phyloP scores from a whole-genome alignment of 2,797 vertebrate species.

The Orientallactaga sibirica region DNA sequence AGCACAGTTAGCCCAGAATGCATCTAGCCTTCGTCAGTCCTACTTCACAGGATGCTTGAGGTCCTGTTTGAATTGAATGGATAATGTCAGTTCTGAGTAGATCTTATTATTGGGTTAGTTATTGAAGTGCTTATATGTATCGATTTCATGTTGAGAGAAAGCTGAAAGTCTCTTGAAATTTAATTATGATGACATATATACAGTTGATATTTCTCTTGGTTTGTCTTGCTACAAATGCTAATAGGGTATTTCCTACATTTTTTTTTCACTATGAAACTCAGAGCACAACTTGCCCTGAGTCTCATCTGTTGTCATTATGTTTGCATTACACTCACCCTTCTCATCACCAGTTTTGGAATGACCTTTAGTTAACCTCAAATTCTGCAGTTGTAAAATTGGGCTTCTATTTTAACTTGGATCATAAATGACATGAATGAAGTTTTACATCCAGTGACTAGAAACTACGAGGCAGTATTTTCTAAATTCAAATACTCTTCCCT shows the following conservation, averaged over 20 bases:
- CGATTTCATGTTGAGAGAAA: neutral
- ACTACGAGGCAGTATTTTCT: neutral
- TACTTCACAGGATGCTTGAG: neutral
- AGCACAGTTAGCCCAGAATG: neutral
- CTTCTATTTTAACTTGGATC: neutral
- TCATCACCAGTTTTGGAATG: neutral
- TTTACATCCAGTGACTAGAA: neutral
- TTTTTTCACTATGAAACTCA: neutral
- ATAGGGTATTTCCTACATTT: neutral
- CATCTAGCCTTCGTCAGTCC: neutral
- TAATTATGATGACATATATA: neutral
- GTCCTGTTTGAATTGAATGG: neutral
- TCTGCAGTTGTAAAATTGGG: neutral
- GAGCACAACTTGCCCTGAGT: neutral
- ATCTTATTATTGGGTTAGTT: neutral
- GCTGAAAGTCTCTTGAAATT: neutral
- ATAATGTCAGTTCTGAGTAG: neutral
- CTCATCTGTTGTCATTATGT: neutral
- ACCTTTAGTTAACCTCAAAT: neutral
- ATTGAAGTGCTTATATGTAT: neutral
- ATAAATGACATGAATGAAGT: neutral
- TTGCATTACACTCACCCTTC: neutral
- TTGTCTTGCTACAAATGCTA: neutral
- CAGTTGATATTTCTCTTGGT: neutral
- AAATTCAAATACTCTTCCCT: neutral